Evolutionary conservation across 2,797 vertebrate genomes (phyloP).

Genomic region (Intellagama lesueurii): DNA sequence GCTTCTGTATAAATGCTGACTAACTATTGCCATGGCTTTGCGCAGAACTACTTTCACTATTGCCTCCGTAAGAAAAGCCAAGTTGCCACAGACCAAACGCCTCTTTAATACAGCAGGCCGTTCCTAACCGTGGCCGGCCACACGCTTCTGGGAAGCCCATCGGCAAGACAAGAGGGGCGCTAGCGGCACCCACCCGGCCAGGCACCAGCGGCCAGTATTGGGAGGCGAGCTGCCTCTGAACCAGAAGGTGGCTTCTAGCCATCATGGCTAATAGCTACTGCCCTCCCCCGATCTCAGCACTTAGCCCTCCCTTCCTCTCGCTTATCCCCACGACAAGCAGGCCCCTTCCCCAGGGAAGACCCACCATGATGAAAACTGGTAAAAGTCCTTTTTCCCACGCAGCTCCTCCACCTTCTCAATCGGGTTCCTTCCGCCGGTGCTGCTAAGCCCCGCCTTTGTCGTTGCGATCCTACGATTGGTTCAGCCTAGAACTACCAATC

Average conservation of each 20-base stretch:
- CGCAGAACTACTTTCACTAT: neutral
- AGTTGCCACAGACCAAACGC: neutral
- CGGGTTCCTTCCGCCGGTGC: neutral
- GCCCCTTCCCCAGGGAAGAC: neutral
- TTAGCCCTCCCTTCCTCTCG: too few species aligned
- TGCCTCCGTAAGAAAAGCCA: neutral
- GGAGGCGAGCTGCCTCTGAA: neutral
- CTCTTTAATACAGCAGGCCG: neutral
- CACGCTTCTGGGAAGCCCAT: neutral
- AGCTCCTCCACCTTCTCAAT: too few species aligned
- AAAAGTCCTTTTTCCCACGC: neutral
- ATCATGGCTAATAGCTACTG: neutral
- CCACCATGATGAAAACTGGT: conserved; percentile 3
- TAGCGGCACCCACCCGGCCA: too few species aligned
- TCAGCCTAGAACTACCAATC: neutral
- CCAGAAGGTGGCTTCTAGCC: neutral
- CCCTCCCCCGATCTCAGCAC: too few species aligned
- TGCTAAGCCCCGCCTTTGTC: neutral
- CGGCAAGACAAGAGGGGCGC: too few species aligned
- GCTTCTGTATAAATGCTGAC: too few species aligned
- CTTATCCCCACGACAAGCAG: too few species aligned
- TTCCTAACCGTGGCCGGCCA: neutral
- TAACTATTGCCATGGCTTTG: too few species aligned
- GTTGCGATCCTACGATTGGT: neutral
- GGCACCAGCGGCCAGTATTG: too few species aligned